A percentile compares a stretch with the other conserved stretches of the same genome.
phyloP scores from a whole-genome alignment of 2,888 invertebrate species.

The Nemotelus pantherinus region DNA sequence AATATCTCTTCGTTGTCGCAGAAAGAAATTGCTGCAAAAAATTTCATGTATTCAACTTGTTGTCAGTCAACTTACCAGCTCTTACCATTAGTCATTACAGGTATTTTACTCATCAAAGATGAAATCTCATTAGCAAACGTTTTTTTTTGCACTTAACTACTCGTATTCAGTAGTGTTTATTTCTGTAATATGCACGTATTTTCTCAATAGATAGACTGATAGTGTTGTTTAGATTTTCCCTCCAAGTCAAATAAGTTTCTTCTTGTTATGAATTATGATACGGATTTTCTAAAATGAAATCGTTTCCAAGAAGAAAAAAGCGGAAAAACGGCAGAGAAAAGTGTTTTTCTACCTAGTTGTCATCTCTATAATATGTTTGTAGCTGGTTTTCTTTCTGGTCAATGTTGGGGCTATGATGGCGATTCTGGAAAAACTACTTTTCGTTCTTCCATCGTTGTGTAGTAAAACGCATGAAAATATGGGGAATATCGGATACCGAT shows the following conservation, averaged over 20 bases:
- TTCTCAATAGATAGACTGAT: too few species aligned
- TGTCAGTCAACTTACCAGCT: neutral
- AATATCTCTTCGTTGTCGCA: too few species aligned
- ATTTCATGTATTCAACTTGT: too few species aligned
- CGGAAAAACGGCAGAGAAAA: neutral
- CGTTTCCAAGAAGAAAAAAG: neutral
- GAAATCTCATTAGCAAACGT: too few species aligned
- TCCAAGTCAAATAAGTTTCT: too few species aligned
- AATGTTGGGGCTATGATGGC: neutral
- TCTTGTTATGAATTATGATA: neutral
- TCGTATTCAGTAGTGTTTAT: too few species aligned
- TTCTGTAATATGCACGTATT: too few species aligned
- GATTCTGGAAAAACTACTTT: neutral
- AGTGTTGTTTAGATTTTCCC: too few species aligned
- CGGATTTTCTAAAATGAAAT: slow-evolving; percentile 1
- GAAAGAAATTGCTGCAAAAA: too few species aligned
- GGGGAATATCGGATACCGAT: too few species aligned
- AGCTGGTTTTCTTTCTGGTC: neutral
- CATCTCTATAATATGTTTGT: neutral
- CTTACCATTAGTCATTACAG: neutral
- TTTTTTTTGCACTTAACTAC: too few species aligned
- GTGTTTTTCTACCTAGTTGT: neutral
- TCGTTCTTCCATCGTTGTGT: neutral
- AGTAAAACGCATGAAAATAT: too few species aligned
- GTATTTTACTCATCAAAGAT: neutral